Base-by-base conservation (phyloP, 2,888 invertebrate genomes). In the Cephonodes hylas region DNA sequence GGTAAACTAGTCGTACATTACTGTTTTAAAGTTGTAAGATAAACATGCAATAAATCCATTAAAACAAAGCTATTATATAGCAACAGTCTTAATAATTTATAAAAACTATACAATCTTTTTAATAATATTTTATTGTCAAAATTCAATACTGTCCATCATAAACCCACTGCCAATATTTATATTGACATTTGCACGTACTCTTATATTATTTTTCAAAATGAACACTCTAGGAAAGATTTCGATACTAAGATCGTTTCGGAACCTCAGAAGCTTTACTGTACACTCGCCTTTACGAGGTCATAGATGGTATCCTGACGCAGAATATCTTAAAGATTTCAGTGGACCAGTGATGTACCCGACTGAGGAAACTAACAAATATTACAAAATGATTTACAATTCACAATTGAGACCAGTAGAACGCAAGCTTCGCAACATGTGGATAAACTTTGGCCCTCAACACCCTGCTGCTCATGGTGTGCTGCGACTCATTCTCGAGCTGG, bases 391-490 rank as follows among this genome's bases (percentile, higher is more conserved):
- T 34, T 85, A 83, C 56, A 84, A 81, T 58, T 80, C 82, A 0
- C 85, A 72, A 58, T 34, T 86, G 3, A 79, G 72, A 4, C 93
- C 93, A 0, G 83, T 91, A 8, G 95, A 95, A 74, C 94, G 94
- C 58, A 91, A 91, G 56, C 87, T 96, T 23, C 93, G 93, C 71
- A 96, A 95, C 70, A 93, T 95, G 84, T 92, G 93, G 66, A 84
- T 97, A 13, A 98, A 98, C 83, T 97, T 97, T 84, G 98, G 98
- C 0, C 98, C 98, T 0, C 96, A 96, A 70, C 98, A 98, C 91
- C 98, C 98, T 1, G 97, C 98, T 2, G 98, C 98, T 44, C 98
- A 98, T 79, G 98, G 98, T 6, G 97, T 97, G 42, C 88, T 98
- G 23, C 93, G 97, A 58, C 88, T 98, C 58, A 95, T 98, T 7